These are phyloP conservation scores for Cuculus canorus DNA, from an alignment of 2,797 vertebrate genomes.

Conservation along the genomic window DNA sequence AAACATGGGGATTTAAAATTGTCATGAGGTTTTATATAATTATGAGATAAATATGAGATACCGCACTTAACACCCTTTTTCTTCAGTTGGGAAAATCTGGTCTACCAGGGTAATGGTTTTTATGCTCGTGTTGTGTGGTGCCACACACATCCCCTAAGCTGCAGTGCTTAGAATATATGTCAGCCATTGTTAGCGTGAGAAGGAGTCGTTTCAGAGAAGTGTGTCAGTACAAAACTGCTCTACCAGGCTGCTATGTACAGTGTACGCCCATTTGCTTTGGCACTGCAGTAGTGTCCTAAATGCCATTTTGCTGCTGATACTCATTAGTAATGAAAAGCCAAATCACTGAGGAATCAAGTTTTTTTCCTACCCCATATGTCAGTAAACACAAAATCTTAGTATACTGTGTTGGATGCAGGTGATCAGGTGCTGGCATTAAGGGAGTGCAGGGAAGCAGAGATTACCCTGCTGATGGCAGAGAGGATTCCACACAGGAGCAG, in stretches of 20 bases:
- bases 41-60: not conserved
- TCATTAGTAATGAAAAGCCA: not conserved
- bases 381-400: not conserved
- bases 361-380: fast-evolving
- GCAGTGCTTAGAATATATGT: not conserved
- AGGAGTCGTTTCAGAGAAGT: not conserved
- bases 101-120: not conserved
- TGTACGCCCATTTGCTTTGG: not conserved
- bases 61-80: not conserved
- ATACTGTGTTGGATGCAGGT: not conserved
- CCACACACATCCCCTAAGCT: not conserved
- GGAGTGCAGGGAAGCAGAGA: not conserved
- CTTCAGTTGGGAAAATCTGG: not conserved
- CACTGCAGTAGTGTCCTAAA: not conserved
- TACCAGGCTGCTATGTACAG: not conserved
- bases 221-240: not conserved
- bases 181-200: not conserved
- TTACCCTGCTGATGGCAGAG: not conserved
- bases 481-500: fast-evolving
- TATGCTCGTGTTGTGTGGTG: not conserved
- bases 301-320: not conserved
- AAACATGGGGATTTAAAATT: not conserved
- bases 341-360: not conserved
- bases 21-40: not conserved
- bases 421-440: not conserved